Evolutionary conservation across 2,113 vertebrate genomes (phyloP), one percentile per base, ranked within the genome.

Genomic region (Setophaga petechia): DNA sequence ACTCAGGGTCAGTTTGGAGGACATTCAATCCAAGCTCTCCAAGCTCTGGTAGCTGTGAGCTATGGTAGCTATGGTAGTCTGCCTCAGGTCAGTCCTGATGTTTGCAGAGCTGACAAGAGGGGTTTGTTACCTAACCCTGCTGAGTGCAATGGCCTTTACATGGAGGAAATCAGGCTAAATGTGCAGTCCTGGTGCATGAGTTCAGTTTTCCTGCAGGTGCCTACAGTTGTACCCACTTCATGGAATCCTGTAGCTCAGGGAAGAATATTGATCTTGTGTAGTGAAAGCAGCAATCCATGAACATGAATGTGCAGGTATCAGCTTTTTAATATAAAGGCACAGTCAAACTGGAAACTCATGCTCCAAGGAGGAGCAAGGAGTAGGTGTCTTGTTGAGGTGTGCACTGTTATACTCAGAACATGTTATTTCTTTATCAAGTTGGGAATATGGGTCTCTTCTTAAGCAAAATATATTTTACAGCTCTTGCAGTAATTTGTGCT

Each of bases 81-180:
- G 96, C 94, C 96, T 91, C 74, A 78, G 94, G 96, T 95, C 84
- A 91, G 74, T 52, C 85, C 92, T 96, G 91, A 96, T 80, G 90
- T 76, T 86, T 93, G 91, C 46, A 44, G 69, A 95, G 91, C 81
- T 95, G 95, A 89, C 95, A 95, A 41, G 82, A 90, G 44, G 84
- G 65, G 62, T 75, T 93, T 78, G 84, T 96, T 95, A 91, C 93
- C 94, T 94, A 97, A 91, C 91, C 69, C 87, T 87, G 87, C 65
- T 25, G 61, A 93, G 87, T 62, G 71, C 84, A 89, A 0, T 62
- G 85, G 84, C 87, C 74, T 93, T 87, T 81, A 35, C 74, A 22
- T 28, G 30, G 59, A 73, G 49, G 66, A 68, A 73, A 69, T 54
- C 3, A 6, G 75, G 33, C 46, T 93, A 43, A 79, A 76, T 19